Evolutionary conservation across 2,888 invertebrate species (phyloP).

Genomic region (Hedya salicella): DNA sequence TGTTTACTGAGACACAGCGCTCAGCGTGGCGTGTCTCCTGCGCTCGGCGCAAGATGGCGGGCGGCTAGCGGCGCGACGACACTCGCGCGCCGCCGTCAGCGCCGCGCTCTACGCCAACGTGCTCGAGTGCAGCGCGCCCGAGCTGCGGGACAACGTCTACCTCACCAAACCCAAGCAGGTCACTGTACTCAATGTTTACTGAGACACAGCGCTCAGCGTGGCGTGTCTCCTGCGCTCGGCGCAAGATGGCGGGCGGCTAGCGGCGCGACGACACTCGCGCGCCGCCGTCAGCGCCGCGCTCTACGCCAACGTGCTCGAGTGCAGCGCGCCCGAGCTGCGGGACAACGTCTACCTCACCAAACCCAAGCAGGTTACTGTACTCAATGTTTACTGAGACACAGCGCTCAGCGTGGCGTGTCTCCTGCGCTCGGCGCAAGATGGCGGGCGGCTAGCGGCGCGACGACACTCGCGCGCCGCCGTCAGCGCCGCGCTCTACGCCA

Average conservation of each 20-base stretch:
- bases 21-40: too few species aligned
- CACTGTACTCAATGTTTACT: neutral
- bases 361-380: constrained; percentile 54
- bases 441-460: constrained; percentile 44
- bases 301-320: constrained; percentile 65
- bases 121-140: constrained; percentile 59
- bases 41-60: constrained; percentile 30
- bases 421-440: constrained; percentile 4
- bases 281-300: constrained; percentile 56
- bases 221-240: too few species aligned
- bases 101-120: constrained; percentile 40
- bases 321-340: constrained; percentile 58
- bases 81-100: constrained; percentile 41
- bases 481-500: constrained; percentile 61
- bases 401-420: too few species aligned
- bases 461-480: constrained; percentile 54
- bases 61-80: constrained; percentile 23
- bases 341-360: constrained; percentile 66
- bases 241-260: constrained; percentile 38
- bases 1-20: too few species aligned
- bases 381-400: too few species aligned
- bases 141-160: constrained; percentile 66
- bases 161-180: constrained; percentile 60
- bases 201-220: too few species aligned
- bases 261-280: constrained; percentile 46